Evolutionary conservation across 2,797 vertebrate species (phyloP).

Genomic region (Micromesistius poutassou): DNA sequence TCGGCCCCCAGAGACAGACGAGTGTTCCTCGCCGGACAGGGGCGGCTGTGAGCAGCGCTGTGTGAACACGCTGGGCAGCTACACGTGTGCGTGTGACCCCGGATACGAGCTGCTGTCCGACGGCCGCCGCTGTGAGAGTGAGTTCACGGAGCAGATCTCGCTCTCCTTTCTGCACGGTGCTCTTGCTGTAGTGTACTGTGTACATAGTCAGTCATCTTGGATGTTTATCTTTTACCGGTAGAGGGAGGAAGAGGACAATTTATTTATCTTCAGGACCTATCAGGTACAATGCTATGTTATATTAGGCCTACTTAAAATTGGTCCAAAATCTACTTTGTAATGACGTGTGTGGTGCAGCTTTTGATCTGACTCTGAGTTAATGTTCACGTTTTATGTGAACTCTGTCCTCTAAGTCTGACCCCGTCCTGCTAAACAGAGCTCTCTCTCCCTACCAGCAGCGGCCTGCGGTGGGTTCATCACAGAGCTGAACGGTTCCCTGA

Average conservation of each 20-base stretch:
- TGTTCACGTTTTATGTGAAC: neutral
- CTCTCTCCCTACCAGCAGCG: conserved; percentile 70
- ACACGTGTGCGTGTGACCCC: conserved; percentile 91
- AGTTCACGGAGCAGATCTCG: conserved; percentile 47
- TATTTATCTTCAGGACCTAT: too few species aligned
- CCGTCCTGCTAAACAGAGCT: conserved; percentile 31
- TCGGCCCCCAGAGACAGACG: conserved; percentile 82
- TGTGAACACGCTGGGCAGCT: conserved; percentile 93
- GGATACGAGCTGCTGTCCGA: conserved; percentile 91
- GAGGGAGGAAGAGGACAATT: too few species aligned
- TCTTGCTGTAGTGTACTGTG: too few species aligned
- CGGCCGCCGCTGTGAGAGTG: conserved; percentile 89
- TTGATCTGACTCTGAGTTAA: too few species aligned
- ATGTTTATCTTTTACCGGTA: too few species aligned
- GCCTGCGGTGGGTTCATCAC: conserved; percentile 94
- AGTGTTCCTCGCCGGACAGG: conserved; percentile 86
- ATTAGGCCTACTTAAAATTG: too few species aligned
- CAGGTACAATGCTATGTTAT: too few species aligned
- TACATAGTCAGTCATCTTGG: too few species aligned
- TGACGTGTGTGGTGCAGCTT: too few species aligned
- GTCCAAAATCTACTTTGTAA: too few species aligned
- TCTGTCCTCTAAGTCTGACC: conserved; percentile 27
- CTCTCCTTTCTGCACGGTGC: too few species aligned
- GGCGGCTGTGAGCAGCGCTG: conserved; percentile 93
- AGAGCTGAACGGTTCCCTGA: conserved; percentile 93